phyloP scores from a whole-genome alignment of 2,113 vertebrate species.

The Mastomys coucha region DNA sequence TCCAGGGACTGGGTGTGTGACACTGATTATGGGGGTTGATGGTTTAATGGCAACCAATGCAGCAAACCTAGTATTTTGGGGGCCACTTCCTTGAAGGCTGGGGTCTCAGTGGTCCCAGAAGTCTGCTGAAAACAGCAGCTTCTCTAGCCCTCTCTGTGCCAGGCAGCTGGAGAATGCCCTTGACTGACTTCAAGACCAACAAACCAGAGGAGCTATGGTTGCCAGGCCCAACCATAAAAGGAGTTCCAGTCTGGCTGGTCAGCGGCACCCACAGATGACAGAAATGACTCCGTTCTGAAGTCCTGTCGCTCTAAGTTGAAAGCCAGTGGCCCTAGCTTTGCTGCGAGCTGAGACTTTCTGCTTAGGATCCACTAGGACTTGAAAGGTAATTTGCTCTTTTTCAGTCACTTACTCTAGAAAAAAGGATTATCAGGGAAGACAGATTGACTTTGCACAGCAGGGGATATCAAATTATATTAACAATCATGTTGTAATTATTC shows the following conservation, averaged over 20 bases:
- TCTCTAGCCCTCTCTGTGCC: not conserved
- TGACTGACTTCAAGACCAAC: not conserved
- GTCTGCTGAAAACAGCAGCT: not conserved
- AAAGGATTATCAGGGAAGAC: constrained; percentile 13
- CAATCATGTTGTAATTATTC: constrained; percentile 44
- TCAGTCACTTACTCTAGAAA: not conserved
- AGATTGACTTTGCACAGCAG: constrained; percentile 52
- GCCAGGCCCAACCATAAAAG: no score
- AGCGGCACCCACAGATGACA: not conserved
- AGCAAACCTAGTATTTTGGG: not conserved
- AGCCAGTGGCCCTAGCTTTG: not conserved
- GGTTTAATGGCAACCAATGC: not conserved
- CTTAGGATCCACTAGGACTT: not conserved
- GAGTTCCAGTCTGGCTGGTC: not conserved
- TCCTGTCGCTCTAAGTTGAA: not conserved
- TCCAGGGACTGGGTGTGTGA: no score
- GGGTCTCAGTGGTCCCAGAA: not conserved
- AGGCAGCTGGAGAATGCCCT: not conserved
- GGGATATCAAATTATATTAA: constrained; percentile 30
- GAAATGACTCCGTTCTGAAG: not conserved
- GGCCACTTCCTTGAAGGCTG: not conserved
- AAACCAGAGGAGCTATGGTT: not conserved
- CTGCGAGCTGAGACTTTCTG: not conserved
- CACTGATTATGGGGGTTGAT: not conserved
- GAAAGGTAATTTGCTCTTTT: constrained; percentile 53